Conservation (phyloP, 1,140 invertebrate species). For the Dreissena polymorpha region DNA sequence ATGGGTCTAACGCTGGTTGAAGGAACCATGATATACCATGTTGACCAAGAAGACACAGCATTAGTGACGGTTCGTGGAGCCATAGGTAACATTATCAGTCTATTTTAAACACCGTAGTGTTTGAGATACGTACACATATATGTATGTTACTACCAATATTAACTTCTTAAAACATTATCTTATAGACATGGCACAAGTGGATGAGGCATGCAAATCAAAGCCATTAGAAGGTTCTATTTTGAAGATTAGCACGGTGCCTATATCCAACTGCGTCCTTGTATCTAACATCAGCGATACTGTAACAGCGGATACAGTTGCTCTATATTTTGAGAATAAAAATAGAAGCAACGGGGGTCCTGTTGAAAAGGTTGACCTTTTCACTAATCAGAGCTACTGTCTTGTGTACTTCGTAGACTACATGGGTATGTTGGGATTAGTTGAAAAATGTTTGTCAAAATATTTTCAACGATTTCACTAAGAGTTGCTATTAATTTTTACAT, state of each 20-base stretch:
- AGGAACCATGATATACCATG: slow-evolving; percentile 25
- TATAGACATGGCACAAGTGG: slow-evolving; percentile 16
- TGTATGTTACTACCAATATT: neutral
- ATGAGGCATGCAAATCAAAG: neutral
- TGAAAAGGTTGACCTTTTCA: slow-evolving; percentile 21
- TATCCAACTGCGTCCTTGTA: slow-evolving; percentile 46
- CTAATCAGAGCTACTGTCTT: slow-evolving; percentile 21
- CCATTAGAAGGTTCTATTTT: slow-evolving; percentile 26
- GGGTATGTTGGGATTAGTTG: slow-evolving; percentile 4
- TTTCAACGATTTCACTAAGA: neutral
- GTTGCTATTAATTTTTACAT: neutral
- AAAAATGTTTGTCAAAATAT: neutral
- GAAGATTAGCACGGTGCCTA: slow-evolving; percentile 9
- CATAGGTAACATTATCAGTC: neutral
- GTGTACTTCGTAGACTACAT: slow-evolving; percentile 39
- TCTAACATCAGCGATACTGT: slow-evolving; percentile 24
- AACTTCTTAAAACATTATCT: neutral
- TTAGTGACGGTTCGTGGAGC: neutral
- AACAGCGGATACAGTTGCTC: slow-evolving; percentile 35
- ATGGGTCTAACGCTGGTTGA: neutral
- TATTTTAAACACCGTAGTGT: neutral
- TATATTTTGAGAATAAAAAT: slow-evolving; percentile 49
- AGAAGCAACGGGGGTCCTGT: slow-evolving; percentile 37
- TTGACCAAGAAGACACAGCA: slow-evolving; percentile 4
- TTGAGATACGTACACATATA: neutral